Base-by-base conservation (phyloP, 2,113 vertebrate genomes). In the Lepidothrix coronata region DNA sequence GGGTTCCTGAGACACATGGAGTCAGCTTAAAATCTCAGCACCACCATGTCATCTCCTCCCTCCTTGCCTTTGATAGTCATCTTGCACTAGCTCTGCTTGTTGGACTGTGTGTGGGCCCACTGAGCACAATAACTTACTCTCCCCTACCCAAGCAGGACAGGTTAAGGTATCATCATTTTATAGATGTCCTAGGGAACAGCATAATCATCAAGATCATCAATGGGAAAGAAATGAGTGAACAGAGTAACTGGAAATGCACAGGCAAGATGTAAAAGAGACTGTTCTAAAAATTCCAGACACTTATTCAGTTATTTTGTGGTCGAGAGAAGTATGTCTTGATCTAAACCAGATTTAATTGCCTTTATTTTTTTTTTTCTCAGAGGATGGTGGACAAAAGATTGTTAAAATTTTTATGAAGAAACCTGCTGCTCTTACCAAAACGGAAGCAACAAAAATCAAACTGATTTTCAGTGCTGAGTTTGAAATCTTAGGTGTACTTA, bases 391-490 rank as follows among this genome's bases (percentile, higher is more conserved):
- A 86, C 61, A 97, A 92, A 97, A 96, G 14, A 82, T 98, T 14
- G 88, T 99, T 49, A 95, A 58, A 10, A 79, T 99, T 67, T 66
- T 91, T 16, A 94, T 99, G 94, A 97, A 94, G 35, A 79, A 44
- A 52, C 97, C 98, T 15, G n/a, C 98, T 54, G 35, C 35, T 63
- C 77, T 99, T 82, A 95, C 92, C 67, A 89, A 94, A 75, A 97
- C 65, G 78, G 97, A 97, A 95, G 98, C 89, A 62, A 98, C 85
- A 59, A 98, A 94, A 43, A 82, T 99, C 44, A 95, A 98, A 97
- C 96, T 99, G 86, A 89, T 79, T 74, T 99, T 99, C 89, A 97
- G 94, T 65, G 44, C 88, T 7, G 72, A 98, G 33, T 96, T 98
- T 89, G 96, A 98, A 39, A 92, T 98, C 58, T 80, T 96, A 62